These are phyloP conservation scores for Pongo abelii DNA, from an alignment of 2,113 vertebrate species.

Conservation along the genomic window DNA sequence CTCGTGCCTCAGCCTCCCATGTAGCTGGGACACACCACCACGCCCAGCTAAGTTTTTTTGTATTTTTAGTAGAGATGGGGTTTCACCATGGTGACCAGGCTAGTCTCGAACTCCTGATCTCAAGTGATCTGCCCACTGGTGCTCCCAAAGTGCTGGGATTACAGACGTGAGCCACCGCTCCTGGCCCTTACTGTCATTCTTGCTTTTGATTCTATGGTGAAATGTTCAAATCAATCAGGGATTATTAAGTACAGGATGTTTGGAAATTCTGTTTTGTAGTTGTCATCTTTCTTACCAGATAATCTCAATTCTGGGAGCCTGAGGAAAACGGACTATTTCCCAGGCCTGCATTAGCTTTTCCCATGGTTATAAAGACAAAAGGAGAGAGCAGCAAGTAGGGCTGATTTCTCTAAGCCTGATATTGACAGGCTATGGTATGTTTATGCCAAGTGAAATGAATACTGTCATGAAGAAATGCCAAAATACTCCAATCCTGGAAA, in stretches of 20 bases:
- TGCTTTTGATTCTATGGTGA: not conserved
- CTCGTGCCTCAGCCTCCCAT: too few species aligned
- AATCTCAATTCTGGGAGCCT: not conserved
- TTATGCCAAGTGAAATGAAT: not conserved
- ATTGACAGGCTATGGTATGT: not conserved
- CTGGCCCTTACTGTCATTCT: not conserved
- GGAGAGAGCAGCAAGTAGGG: not conserved
- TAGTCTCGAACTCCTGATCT: too few species aligned
- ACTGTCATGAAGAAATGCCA: not conserved
- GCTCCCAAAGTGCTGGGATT: too few species aligned
- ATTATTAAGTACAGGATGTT: not conserved
- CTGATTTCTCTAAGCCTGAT: not conserved
- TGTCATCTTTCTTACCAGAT: not conserved
- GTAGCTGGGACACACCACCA: too few species aligned
- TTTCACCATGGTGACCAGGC: too few species aligned
- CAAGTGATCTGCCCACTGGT: too few species aligned
- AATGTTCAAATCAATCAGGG: not conserved
- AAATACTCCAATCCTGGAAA: not conserved
- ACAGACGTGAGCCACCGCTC: too few species aligned
- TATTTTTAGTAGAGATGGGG: too few species aligned
- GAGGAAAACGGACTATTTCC: not conserved
- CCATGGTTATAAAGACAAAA: not conserved
- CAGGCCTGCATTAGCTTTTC: not conserved
- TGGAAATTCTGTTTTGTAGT: not conserved
- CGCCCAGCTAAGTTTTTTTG: too few species aligned